Evolutionary conservation across 2,113 vertebrate species (phyloP).

Genomic region (Chaetodon trifascialis): DNA sequence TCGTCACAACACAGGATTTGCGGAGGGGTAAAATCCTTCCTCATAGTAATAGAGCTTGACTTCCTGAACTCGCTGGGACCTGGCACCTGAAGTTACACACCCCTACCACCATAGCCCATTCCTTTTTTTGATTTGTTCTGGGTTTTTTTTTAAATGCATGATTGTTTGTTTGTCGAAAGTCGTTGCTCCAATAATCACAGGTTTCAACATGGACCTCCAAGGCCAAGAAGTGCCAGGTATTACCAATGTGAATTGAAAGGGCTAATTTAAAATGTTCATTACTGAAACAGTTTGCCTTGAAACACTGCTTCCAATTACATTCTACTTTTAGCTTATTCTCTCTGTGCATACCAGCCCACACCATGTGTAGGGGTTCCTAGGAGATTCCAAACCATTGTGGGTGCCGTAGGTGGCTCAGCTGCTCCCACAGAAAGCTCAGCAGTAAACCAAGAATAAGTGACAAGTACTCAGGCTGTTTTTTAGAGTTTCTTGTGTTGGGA

Average conservation of each 20-base stretch:
- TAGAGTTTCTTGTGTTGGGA: background rate
- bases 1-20: too few species aligned
- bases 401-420: background rate
- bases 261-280: background rate
- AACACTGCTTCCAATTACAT: background rate
- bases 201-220: background rate
- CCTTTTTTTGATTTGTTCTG: too few species aligned
- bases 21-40: too few species aligned
- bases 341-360: background rate
- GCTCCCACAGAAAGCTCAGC: background rate
- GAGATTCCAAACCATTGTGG: slow-evolving; percentile 10
- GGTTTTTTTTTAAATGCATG: too few species aligned
- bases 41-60: too few species aligned
- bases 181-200: too few species aligned
- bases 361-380: background rate
- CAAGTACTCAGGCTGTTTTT: background rate
- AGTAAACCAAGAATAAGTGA: background rate
- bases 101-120: too few species aligned
- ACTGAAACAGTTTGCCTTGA: background rate
- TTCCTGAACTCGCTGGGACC: background rate
- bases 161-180: too few species aligned
- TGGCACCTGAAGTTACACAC: too few species aligned
- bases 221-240: too few species aligned
- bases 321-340: background rate
- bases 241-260: background rate